Conservation (phyloP, 2,113 vertebrate genomes). For the Megaleporinus macrocephalus region DNA sequence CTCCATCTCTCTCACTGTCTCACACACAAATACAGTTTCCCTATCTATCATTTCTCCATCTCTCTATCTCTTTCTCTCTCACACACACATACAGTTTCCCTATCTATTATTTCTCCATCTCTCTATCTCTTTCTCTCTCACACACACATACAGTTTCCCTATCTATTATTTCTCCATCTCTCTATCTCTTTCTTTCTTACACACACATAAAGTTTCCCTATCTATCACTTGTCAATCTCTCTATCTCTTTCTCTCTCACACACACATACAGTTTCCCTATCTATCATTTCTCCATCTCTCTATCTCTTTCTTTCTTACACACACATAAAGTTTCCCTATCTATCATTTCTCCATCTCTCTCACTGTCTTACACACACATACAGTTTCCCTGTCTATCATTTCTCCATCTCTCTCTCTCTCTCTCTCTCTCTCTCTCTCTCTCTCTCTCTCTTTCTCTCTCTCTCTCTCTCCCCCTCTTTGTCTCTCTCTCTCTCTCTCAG, state of each 20-base stretch:
- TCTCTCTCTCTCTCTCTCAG: constrained; percentile 24
- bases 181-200: constrained; percentile 53
- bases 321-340: too few relatives aligned
- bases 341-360: constrained; percentile 8
- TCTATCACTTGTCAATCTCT: neutral
- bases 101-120: constrained; percentile 20
- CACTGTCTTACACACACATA: too few relatives aligned
- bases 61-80: neutral
- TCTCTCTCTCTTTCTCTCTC: constrained; percentile 22
- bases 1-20: constrained; percentile 2
- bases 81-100: too few relatives aligned
- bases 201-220: too few relatives aligned
- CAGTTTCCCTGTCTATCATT: constrained; percentile 39
- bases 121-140: neutral
- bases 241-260: neutral
- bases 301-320: neutral
- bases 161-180: too few relatives aligned
- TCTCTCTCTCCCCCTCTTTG: constrained; percentile 20
- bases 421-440: constrained; percentile 1
- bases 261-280: constrained; percentile 1
- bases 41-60: constrained; percentile 23
- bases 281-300: neutral
- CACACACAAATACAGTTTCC: too few relatives aligned
- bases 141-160: too few relatives aligned
- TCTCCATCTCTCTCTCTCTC: neutral